Conservation (phyloP, 1,140 invertebrate genomes). For the Capitella teleta region DNA sequence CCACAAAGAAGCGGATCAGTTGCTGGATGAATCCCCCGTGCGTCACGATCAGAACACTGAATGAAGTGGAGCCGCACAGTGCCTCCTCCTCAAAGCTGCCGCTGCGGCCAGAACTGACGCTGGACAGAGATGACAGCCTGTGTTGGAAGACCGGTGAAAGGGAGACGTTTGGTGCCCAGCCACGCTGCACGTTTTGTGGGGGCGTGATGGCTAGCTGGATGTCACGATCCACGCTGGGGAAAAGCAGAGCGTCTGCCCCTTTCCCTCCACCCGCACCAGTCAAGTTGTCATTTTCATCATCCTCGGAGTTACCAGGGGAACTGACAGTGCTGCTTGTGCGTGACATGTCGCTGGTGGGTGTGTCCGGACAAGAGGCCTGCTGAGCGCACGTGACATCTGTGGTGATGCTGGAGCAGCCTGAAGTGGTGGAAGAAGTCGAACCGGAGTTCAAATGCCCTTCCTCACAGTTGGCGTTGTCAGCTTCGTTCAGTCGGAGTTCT, state of each 20-base stretch:
- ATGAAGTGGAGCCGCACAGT: conserved; percentile 24
- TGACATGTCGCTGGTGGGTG: not conserved
- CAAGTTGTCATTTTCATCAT: too few species aligned
- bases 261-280: not conserved
- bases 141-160: conserved; percentile 30
- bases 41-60: conserved; percentile 37
- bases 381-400: not conserved
- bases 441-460: conserved; percentile 2
- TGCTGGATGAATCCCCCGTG: conserved; percentile 39
- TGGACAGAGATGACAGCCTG: conserved; percentile 23
- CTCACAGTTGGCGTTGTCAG: not conserved
- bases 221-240: conserved; percentile 5
- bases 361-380: not conserved
- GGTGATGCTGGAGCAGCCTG: conserved; percentile 1
- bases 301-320: not conserved
- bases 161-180: conserved; percentile 37
- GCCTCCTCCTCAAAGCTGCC: conserved; percentile 37
- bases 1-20: conserved; percentile 33
- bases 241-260: conserved; percentile 4
- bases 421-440: conserved; percentile 4
- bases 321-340: not conserved
- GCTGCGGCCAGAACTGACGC: conserved; percentile 29
- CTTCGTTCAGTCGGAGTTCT: not conserved
- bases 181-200: conserved; percentile 13
- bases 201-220: conserved; percentile 6